phyloP scores from a whole-genome alignment of 2,888 invertebrate species.

The Byasa hedistus region DNA sequence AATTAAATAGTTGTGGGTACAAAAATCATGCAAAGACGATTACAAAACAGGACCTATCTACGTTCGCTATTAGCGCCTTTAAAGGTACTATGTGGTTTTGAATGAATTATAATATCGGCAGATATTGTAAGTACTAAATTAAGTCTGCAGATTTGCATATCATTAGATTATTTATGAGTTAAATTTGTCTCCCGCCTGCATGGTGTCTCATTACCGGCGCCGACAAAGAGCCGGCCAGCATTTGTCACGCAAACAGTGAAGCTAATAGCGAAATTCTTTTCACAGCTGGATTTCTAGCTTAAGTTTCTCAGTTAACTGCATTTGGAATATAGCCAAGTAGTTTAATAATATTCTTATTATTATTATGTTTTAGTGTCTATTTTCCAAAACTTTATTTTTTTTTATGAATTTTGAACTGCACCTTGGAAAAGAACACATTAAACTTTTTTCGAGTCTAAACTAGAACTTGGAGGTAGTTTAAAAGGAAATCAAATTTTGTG shows the following conservation, averaged over 20 bases:
- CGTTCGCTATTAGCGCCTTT: conserved; percentile 40
- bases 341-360: background rate
- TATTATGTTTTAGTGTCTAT: background rate
- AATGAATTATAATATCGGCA: conserved; percentile 66
- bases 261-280: conserved; percentile 66
- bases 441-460: no score
- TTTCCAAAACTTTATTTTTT: background rate
- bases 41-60: background rate
- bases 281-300: conserved; percentile 36
- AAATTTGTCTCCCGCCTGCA: conserved; percentile 70
- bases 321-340: background rate
- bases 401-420: no score
- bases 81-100: conserved; percentile 61
- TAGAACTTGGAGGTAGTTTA: no score
- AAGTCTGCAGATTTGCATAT: conserved; percentile 70
- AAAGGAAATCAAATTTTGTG: no score
- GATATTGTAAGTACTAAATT: conserved; percentile 65
- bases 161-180: conserved; percentile 71
- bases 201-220: conserved; percentile 68
- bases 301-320: conserved; percentile 15
- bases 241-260: conserved; percentile 67
- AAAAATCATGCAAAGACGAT: background rate
- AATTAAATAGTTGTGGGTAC: background rate
- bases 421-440: no score
- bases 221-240: conserved; percentile 67